Evolutionary conservation across 2,113 vertebrate species (phyloP).

Genomic region (Pelmatolapia mariae): DNA sequence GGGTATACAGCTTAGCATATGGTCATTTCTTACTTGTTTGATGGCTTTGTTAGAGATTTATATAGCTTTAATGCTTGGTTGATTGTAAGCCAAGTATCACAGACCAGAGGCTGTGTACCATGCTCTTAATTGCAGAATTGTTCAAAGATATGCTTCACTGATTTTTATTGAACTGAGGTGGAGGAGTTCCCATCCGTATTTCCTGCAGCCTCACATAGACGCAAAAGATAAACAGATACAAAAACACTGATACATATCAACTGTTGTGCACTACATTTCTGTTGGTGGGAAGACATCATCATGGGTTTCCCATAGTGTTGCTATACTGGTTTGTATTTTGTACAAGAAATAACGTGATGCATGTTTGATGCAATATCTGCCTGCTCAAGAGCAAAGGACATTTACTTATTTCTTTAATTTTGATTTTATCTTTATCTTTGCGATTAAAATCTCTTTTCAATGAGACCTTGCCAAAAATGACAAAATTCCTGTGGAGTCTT

Average conservation of each 20-base stretch:
- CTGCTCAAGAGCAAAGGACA: not conserved
- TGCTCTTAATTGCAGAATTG: not conserved
- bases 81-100: not conserved
- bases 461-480: not conserved
- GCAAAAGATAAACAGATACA: not conserved
- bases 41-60: conserved; percentile 15
- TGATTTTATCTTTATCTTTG: not conserved
- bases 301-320: not conserved
- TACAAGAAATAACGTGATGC: not conserved
- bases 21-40: conserved; percentile 2
- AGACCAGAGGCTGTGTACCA: not conserved
- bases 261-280: not conserved
- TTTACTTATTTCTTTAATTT: not conserved
- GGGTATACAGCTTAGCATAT: conserved; percentile 5
- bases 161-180: not conserved
- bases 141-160: not conserved
- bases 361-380: not conserved
- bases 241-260: not conserved
- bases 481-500: not conserved
- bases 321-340: not conserved
- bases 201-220: not conserved
- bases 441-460: not conserved
- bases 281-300: not conserved
- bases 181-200: not conserved
- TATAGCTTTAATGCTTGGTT: not conserved